Base-by-base conservation (phyloP, 2,888 invertebrate species). In the Tenthredo amoena region DNA sequence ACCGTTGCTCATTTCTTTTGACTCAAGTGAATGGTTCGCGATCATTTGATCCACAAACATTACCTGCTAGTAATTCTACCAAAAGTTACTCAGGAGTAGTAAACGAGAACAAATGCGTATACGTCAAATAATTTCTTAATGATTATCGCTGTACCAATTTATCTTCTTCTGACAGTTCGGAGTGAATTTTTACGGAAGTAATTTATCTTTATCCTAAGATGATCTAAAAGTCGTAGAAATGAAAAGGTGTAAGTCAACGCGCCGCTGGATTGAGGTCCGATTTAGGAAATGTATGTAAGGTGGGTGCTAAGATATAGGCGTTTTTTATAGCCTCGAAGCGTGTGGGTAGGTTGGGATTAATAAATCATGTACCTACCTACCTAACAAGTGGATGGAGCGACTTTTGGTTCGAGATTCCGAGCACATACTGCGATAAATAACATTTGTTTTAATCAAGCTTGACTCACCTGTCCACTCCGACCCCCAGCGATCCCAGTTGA, bases 391-490 rank as follows among this genome's bases (percentile, higher is more conserved):
- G 62, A 81, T 21, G 37, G 37, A 62, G 58, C 58, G 21, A n/a
- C 40, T 21, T 81, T 81, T 40, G 81, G 58, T 62, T 79, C 62
- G 1, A 50, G 62, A 81, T 81, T 37, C 81, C 26, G 62, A 40
- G 81, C 81, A 81, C 81, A 81, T 81, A 58, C 81, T 26, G 62
- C 62, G 81, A 81, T 81, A 81, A 81, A 81, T 62, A 81, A 81
- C 81, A 81, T 81, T 81, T 81, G 81, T 81, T 81, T 81, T 81
- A 81, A 81, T 81, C 81, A 81, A 81, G 81, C 62, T 58, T 81
- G 58, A 37, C 81, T 81, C 62, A 40, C 58, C 58, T 21, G 55
- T 81, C 40, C 40, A 62, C 40, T 62, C 37, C 58, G 18, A 81
- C 58, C 62, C 81, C 40, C 81, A 26, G 6, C 37, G 62, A 40